Evolutionary conservation across 2,113 vertebrate species (phyloP).

Genomic region (Cinclus cinclus): DNA sequence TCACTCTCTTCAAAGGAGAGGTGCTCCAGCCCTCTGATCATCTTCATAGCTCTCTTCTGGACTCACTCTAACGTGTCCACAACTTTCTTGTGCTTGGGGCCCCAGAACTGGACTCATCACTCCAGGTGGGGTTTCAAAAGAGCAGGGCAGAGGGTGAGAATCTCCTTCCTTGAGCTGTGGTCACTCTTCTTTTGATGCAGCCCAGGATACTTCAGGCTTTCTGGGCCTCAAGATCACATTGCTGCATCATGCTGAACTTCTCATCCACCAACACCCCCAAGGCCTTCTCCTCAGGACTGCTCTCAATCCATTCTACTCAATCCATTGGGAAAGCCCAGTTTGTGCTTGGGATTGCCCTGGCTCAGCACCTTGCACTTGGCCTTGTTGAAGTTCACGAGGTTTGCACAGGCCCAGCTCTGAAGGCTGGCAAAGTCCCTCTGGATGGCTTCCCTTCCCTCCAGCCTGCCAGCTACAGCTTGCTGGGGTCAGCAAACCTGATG

Average conservation of each 20-base stretch:
- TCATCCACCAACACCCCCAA: background rate
- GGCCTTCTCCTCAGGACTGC: background rate
- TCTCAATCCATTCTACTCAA: background rate
- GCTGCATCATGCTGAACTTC: background rate
- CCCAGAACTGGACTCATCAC: background rate
- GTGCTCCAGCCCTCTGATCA: background rate
- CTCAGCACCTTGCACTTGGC: background rate
- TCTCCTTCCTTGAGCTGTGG: too few species aligned
- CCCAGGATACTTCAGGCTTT: background rate
- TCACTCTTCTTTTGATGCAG: background rate
- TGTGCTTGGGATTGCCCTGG: background rate
- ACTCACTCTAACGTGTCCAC: background rate
- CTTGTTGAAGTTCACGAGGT: background rate
- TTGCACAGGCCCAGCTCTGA: background rate
- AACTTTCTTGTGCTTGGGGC: background rate
- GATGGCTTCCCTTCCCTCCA: background rate
- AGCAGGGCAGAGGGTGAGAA: background rate
- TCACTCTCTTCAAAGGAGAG: background rate
- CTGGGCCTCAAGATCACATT: background rate
- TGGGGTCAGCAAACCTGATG: background rate
- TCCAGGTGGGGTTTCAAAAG: background rate
- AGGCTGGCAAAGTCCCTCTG: background rate
- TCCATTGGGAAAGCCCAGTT: background rate
- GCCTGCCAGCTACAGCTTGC: too few species aligned
- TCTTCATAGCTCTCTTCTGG: background rate